Base-by-base conservation (phyloP, 2,113 vertebrate genomes). In the Clinocottus analis region DNA sequence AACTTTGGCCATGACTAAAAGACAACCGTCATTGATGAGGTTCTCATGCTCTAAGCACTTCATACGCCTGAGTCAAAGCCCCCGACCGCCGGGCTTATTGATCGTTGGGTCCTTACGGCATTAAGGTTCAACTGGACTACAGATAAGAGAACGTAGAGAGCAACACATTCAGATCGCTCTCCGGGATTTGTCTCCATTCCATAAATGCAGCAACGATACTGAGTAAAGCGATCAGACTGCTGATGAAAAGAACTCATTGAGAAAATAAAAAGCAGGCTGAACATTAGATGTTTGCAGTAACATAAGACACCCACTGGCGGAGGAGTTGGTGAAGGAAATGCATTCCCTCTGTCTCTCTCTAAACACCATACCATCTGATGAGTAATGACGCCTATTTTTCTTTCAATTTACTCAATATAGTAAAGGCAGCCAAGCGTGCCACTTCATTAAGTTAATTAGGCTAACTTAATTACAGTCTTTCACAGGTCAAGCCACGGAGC, bases 361-460 rank as follows among this genome's bases (percentile, higher is more conserved):
- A 82, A 94, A 92, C 87, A 71, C 91, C 92, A 93, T 90, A 87
- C 92, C 92, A 86, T 82, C 90, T 90, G 92, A 93, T 94, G 93
- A 94, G 88, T 95, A 93, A 95, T 94, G 92, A 94, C 92, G 93
- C 95, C 91, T 95, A 93, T 88, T 96, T 96, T 96, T 95, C 87
- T 96, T 96, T 94, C 95, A 95, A 96, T 96, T 96, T 91, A 77
- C 89, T 93, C 86, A 84, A 91, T 94, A 93, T 93, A 94, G 91
- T 93, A 94, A 95, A 94, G 90, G 91, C 92, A 94, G 89, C 91
- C 89, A 92, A 94, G 93, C 94, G 93, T 94, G 94, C 95, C 94
- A 95, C 95, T 96, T 96, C 95, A 96, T 96, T 96, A 96, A 95
- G 93, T 95, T 96, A 96, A 96, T 97, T 96, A 96, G 93, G 91